These are phyloP conservation scores for Sebastolobus alascanus DNA, from an alignment of 2,797 vertebrate genomes.

Conservation along the genomic window DNA sequence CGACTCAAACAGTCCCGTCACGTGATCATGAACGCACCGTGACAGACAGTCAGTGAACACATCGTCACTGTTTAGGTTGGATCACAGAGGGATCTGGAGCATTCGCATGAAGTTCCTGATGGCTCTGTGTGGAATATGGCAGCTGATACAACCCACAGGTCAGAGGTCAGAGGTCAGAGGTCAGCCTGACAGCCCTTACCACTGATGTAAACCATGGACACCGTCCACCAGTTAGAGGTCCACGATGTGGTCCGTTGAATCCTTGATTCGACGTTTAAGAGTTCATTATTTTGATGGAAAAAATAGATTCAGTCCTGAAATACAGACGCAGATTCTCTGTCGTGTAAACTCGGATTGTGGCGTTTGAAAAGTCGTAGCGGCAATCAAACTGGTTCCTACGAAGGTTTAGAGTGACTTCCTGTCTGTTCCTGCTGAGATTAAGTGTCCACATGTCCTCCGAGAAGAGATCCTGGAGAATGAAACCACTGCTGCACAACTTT, in stretches of 20 bases:
- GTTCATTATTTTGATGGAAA: slow-evolving; percentile 14
- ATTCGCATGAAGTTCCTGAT: background rate
- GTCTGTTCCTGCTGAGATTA: background rate
- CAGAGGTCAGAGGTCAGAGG: slow-evolving; percentile 25
- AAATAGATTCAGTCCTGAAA: slow-evolving; percentile 8
- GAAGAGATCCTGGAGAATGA: background rate
- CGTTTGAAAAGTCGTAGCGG: background rate
- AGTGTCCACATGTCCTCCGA: background rate
- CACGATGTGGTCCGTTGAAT: background rate
- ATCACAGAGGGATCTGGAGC: too few species aligned
- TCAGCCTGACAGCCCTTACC: background rate
- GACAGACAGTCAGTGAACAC: slow-evolving; percentile 30
- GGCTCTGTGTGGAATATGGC: background rate
- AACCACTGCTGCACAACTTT: background rate
- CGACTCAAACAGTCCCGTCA: background rate
- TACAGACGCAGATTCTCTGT: background rate
- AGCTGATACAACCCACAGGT: slow-evolving; percentile 5
- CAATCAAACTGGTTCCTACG: background rate
- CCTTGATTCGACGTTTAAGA: background rate
- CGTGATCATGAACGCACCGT: background rate
- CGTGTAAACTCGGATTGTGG: slow-evolving; percentile 1
- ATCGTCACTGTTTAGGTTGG: background rate
- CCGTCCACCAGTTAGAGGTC: background rate
- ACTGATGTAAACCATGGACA: background rate
- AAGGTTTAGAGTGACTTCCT: background rate